Conservation (phyloP, 92 coral and sea anemone species). For the Muricea muricata region DNA sequence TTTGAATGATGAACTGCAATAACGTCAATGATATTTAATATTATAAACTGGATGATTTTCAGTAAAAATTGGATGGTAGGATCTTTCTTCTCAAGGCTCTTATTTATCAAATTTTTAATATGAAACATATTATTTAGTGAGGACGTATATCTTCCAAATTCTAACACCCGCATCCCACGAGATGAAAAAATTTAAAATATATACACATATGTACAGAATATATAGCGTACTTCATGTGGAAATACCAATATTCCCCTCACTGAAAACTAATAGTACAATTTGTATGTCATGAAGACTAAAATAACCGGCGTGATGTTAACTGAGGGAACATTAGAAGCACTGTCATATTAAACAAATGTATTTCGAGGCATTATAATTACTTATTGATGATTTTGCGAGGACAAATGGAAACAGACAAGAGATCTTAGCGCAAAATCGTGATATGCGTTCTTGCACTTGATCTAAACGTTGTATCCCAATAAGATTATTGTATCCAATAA, state of each 20-base stretch:
- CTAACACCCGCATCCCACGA: neutral
- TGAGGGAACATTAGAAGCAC: neutral
- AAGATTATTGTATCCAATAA: too few relatives aligned
- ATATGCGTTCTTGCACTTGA: too few relatives aligned
- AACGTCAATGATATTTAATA: neutral
- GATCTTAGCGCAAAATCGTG: too few relatives aligned
- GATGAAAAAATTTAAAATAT: neutral
- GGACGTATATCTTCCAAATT: neutral
- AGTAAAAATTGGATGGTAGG: neutral
- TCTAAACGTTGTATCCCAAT: too few relatives aligned
- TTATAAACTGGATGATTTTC: neutral
- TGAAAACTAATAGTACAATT: neutral
- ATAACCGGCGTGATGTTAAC: neutral
- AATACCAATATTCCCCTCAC: too few relatives aligned
- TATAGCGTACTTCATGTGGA: neutral
- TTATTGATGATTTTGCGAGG: neutral
- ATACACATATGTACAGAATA: too few relatives aligned
- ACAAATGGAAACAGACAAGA: constrained; percentile 1
- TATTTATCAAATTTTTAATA: neutral
- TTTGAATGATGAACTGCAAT: neutral
- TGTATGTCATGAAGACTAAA: neutral
- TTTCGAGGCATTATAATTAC: neutral
- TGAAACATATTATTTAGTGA: neutral
- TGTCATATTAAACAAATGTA: neutral
- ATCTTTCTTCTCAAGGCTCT: neutral